Evolutionary conservation across 1,140 invertebrate species (phyloP), one percentile per base, ranked within the genome.

Genomic region (Lysiphlebus fabarum): DNA sequence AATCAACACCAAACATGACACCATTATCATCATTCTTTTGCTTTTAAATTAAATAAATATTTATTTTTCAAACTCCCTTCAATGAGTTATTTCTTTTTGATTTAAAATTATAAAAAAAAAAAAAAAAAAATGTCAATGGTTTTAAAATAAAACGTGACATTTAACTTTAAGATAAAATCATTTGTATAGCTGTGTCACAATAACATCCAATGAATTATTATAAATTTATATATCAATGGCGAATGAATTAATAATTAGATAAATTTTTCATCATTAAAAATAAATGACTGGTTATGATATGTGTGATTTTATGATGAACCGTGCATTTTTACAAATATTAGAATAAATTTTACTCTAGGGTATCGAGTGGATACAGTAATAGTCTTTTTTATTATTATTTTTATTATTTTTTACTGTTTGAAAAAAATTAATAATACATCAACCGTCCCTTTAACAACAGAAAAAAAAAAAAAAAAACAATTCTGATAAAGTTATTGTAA

Each of bases 391-490:
- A 8, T 54, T 10, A 54, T 34, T 14, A 12, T 17, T 42, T 54
- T 54, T 43, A n/a, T 43, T 42, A 40, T n/a, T 33, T 50, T 57
- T n/a, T 37, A 10, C 14, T 11, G 8, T 37, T 49, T 6, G 12
- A 44, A 56, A 45, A 51, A 33, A 10, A 47, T 47, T 45, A 8
- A 34, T 36, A 43, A 34, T 11, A 14, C 26, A 43, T 55, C 58
- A 44, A 55, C 38, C 58, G 58, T 60, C 58, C 58, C 58, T 60
- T 51, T 60, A 55, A 48, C 43, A 49, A 51, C 38, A 36, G 38
- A 51, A 51, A 47, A 37, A 50, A 37, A 50, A 36, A 9, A 43
- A 8, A 53, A 12, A 17, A 41, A 26, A 55, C 36, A 3, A 14
- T 6, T 1, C 34, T 7, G 37, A 26, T 26, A 26, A 26, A 26